Evolutionary conservation across 2,113 vertebrate genomes (phyloP), one percentile per base, ranked within the genome.

Genomic region (Ophthalmolycus amberensis): DNA sequence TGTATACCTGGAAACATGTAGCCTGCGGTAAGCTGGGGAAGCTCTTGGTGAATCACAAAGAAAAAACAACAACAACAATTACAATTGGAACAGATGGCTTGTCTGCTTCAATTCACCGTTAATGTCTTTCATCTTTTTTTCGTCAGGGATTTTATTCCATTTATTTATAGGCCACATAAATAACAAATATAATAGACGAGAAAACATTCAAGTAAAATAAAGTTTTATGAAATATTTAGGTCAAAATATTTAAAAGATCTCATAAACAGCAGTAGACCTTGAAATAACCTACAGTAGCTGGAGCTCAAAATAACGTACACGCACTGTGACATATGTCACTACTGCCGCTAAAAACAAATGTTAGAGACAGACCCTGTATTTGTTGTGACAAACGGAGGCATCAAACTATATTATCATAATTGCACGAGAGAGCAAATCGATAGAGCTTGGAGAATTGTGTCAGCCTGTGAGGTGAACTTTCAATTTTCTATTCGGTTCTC

Each of bases 1-100:
- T 65, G 70, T 84, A 27, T 60, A 4, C 52, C 34, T 54, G 7
- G 18, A 69, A 50, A 80, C 27, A 73, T 68, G 63, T 70, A 82
- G 82, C 80, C 80, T 22, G 16, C 34, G 42, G 52, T 65, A 29
- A 65, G 10, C 80, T 52, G 27, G 62, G 29, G 50, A 71, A 68
- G 60, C 37, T 69, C 70, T 38, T 63, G 65, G 27, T 79, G 52
- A 58, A 40, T 71, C 75, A 29, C 40, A 64, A 37, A 27, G 38
- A 22, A 20, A 40, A 60, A 52, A 71, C 29, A 42, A 73, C 9
- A 64, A 29, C 1, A 63, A 22, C 1, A 71, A 68, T 71, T 50
- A 42, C 16, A 6, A 42, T 73, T 34, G 60, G 12, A 84, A 16
- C 8, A 58, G 38, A 8, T 64, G 56, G 9, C 11, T 44, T 6